These are phyloP conservation scores for Tenthredo mesomela DNA, from an alignment of 2,888 invertebrate species.

Conservation along the genomic window DNA sequence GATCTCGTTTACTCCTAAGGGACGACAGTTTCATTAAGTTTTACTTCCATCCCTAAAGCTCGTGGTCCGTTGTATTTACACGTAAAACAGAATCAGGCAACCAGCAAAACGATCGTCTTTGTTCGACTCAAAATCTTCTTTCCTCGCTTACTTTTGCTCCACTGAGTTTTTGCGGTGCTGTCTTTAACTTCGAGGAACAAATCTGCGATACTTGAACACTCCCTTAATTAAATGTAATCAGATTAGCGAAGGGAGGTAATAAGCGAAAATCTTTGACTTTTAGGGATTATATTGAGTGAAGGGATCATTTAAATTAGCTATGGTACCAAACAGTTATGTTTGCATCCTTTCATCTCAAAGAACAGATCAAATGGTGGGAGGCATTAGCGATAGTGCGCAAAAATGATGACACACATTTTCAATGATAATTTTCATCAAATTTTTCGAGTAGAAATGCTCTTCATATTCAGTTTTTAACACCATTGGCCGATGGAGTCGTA, in stretches of 20 bases:
- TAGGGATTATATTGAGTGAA: constrained; percentile 15
- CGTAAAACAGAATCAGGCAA: constrained; percentile 21
- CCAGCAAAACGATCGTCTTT: constrained; percentile 31
- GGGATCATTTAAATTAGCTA: neutral
- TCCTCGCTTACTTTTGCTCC: neutral
- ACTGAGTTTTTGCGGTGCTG: constrained; percentile 5
- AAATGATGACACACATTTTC: neutral
- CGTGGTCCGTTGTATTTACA: constrained; percentile 12
- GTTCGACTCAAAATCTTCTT: constrained; percentile 23
- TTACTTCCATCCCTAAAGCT: constrained; percentile 17
- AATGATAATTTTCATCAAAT: neutral
- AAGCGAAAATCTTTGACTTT: constrained; percentile 30
- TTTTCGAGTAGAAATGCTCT: neutral
- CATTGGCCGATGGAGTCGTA: neutral
- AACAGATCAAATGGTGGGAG: neutral
- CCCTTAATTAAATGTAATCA: constrained; percentile 32
- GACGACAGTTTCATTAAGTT: constrained; percentile 43
- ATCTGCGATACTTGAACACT: constrained; percentile 32
- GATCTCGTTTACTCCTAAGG: constrained; percentile 38
- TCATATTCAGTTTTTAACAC: neutral
- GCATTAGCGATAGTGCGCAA: neutral
- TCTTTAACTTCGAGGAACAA: constrained; percentile 22
- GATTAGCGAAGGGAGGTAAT: constrained; percentile 30
- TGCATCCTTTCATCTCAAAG: neutral
- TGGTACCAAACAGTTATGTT: neutral